Base-by-base conservation (phyloP, 2,113 vertebrate genomes). In the Alethe diademata region DNA sequence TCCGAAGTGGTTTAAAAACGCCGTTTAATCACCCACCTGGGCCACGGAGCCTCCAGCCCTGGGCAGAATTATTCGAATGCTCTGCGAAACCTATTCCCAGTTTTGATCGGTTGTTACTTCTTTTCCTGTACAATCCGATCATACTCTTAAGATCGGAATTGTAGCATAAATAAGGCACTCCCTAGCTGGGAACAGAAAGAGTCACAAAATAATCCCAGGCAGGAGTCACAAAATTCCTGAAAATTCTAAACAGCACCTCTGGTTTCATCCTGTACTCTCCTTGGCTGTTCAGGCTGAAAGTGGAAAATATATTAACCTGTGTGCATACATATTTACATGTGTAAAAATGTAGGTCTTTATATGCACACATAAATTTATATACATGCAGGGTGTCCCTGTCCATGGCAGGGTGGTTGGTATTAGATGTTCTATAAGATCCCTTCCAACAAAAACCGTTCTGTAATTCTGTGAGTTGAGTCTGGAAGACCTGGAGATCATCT, bases 1-100 rank as follows among this genome's bases (percentile, higher is more conserved):
- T 26, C 10, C 4, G 3, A 1, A 15, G 23, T 28, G 12, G 26
- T 53, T 61, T 61, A 0, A 7, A 42, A 42, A 8, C 14, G 22
- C 16, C 3, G 2, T 42, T 36, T n/a, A 17, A 5, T n/a, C 24
- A 7, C 8, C 15, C 5, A 0, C 14, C 6, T 26, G 25, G 3
- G 13, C 8, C 8, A 20, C 19, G 16, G 60, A 31, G 29, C 14
- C 31, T 14, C 13, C 43, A 43, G 61, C 18, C 6, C 8, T 25
- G 20, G 13, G 29, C 17, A 11, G 35, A 35, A 62, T 25, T 36
- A 24, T 33, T 80, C 8, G 11, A 33, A 7, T 43, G 50, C 2
- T 65, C 23, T 17, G 15, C 3, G 12, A 24, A 74, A 53, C 11
- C 10, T 38, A 1, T n/a, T 58, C 19, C 12, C 1, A 26, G 4